Base-by-base conservation (phyloP, 2,888 invertebrate species). In the Pammene fasciana region DNA sequence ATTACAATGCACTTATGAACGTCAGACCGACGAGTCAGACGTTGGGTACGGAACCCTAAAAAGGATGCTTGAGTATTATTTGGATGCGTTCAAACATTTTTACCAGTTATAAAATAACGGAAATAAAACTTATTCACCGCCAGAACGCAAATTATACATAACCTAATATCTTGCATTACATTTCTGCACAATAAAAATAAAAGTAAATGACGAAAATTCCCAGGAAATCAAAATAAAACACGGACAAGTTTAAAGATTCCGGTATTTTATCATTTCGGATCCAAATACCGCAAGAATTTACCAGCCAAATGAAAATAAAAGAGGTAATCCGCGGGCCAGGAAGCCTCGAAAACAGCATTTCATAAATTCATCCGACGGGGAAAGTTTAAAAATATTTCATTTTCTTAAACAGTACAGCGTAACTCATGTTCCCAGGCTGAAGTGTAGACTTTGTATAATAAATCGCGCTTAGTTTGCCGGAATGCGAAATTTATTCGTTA, bases 361-460 rank as follows among this genome's bases (percentile, higher is more conserved):
- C 70, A 65, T 34, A 54, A 65, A 68, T 70, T 65, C 59, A 70
- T 65, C 65, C 50, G 48, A 65, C 26, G 60, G 59, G 62, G 70
- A 70, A 70, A 70, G 65, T 70, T 70, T 70, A 70, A 70, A 70
- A 70, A 70, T 70, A 70, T 70, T 65, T 70, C 70, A 70, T 70
- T 70, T 65, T 65, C 70, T 70, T 70, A 70, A 70, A 70, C 70
- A 70, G 70, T 65, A 70, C 70, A 65, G 70, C 70, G 60, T 70
- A 65, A 70, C 70, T 70, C 70, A 70, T 70, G 70, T 70, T 70
- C 46, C 59, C 65, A 59, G 48, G 8, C 68, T 68, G 65, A 54
- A 70, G 70, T 70, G 70, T 70, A 16, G 70, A 70, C 70, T 70
- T 70, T 70, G 54, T 65, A 70, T 70, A 65, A 70, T 70, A 70